phyloP scores from a whole-genome alignment of 2,113 vertebrate species.

The Eupsittula cactorum region DNA sequence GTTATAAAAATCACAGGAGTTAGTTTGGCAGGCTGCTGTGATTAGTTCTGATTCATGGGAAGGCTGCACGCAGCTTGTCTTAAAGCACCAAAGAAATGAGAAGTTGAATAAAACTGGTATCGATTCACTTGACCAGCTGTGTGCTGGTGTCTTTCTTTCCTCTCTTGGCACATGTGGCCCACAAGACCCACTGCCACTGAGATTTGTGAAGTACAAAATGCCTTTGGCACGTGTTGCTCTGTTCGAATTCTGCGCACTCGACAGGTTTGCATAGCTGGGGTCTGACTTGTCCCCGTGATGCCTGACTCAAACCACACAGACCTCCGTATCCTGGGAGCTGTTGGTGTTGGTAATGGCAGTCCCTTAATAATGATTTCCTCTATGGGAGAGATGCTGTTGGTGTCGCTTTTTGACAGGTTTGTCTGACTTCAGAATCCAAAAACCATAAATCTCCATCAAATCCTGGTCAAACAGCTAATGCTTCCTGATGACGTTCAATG shows the following conservation, averaged over 20 bases:
- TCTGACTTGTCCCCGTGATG: background rate
- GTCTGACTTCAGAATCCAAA: background rate
- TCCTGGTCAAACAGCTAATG: background rate
- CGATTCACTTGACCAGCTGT: accelerated
- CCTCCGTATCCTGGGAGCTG: background rate
- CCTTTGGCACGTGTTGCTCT: background rate
- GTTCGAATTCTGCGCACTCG: background rate
- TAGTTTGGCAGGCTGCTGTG: background rate
- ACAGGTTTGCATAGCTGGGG: background rate
- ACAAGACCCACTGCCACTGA: accelerated
- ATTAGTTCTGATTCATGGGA: background rate
- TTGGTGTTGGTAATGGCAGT: background rate
- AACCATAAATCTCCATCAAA: background rate
- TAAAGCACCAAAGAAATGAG: background rate
- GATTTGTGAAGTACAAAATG: background rate
- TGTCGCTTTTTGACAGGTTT: background rate
- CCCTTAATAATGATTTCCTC: background rate
- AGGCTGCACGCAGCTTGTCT: background rate
- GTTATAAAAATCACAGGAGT: background rate
- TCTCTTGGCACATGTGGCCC: background rate
- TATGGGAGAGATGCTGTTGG: background rate
- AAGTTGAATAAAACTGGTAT: background rate
- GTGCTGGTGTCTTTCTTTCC: background rate
- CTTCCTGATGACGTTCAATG: conserved; percentile 15
- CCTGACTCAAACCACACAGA: background rate